Evolutionary conservation across 2,888 invertebrate genomes (phyloP).

Genomic region (Athripsodes cinereus): DNA sequence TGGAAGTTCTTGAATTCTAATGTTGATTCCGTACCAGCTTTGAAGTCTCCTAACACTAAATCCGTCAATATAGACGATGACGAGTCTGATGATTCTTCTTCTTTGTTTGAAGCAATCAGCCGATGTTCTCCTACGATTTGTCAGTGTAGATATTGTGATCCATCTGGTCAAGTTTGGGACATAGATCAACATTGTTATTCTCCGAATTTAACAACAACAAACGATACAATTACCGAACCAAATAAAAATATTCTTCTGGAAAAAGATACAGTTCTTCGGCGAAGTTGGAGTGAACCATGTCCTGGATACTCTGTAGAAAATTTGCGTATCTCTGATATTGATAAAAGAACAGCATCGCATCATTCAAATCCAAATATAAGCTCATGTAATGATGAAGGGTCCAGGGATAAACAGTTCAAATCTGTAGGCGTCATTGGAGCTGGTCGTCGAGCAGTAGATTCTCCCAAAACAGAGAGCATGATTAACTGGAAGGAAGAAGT

Average conservation of each 20-base stretch:
- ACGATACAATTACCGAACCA: conserved; percentile 27
- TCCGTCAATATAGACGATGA: conserved; percentile 38
- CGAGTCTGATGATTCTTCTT: conserved; percentile 31
- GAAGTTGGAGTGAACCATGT: conserved; percentile 61
- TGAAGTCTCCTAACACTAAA: conserved; percentile 29
- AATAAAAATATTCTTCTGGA: conserved; percentile 31
- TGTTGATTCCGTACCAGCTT: not conserved
- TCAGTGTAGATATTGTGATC: conserved; percentile 73
- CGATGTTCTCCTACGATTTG: conserved; percentile 44
- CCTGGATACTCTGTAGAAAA: conserved; percentile 39
- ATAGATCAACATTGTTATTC: conserved; percentile 55
- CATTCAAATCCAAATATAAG: conserved; percentile 43
- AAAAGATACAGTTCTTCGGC: conserved; percentile 41
- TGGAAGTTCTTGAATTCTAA: conserved; percentile 7
- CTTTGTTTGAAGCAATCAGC: conserved; percentile 25
- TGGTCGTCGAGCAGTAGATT: conserved; percentile 30
- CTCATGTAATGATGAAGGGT: conserved; percentile 36
- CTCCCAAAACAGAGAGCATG: conserved; percentile 13
- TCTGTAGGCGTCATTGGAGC: conserved; percentile 38
- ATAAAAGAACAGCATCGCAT: conserved; percentile 35
- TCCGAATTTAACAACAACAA: conserved; percentile 45
- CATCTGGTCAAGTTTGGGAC: conserved; percentile 65
- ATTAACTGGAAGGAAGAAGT: conserved; percentile 31
- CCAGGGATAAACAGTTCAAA: conserved; percentile 40
- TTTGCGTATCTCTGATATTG: conserved; percentile 38